Conservation (phyloP, 1,140 invertebrate genomes). For the Orius insidiosus region DNA sequence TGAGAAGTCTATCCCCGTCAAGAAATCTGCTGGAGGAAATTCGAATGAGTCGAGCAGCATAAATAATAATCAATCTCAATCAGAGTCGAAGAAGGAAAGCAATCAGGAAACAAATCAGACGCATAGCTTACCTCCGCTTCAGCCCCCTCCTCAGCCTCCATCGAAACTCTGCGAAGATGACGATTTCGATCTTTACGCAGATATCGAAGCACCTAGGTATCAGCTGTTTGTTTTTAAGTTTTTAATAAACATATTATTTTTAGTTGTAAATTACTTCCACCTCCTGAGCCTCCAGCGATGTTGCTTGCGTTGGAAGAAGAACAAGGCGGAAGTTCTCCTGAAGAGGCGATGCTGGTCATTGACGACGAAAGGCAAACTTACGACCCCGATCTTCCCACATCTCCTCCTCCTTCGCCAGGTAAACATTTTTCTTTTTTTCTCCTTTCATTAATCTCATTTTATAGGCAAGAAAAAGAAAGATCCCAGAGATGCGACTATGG, state of each 20-base stretch:
- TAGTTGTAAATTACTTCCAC: constrained; percentile 22
- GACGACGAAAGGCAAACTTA: constrained; percentile 28
- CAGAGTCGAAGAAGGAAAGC: no score
- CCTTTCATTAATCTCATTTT: no score
- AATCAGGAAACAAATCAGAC: no score
- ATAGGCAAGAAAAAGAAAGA: no score
- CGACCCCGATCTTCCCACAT: constrained; percentile 13
- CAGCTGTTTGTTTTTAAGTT: neutral
- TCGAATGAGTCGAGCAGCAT: no score
- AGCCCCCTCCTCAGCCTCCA: constrained; percentile 6
- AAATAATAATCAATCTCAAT: no score
- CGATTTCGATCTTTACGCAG: constrained; percentile 35
- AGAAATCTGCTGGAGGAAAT: no score
- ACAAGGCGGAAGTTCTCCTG: constrained; percentile 35
- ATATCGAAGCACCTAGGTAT: constrained; percentile 28
- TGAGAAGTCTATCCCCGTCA: no score
- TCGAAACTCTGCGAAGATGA: constrained; percentile 20
- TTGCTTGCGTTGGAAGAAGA: constrained; percentile 25
- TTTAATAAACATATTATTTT: constrained; percentile 2
- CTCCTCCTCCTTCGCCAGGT: constrained; percentile 11
- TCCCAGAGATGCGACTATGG: constrained; percentile 7
- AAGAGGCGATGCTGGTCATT: constrained; percentile 45
- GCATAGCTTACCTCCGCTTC: constrained; percentile 1
- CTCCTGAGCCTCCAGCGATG: constrained; percentile 36
- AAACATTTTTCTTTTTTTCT: neutral